phyloP scores from a whole-genome alignment of 2,888 invertebrate species.

The Trachelus tabidus region DNA sequence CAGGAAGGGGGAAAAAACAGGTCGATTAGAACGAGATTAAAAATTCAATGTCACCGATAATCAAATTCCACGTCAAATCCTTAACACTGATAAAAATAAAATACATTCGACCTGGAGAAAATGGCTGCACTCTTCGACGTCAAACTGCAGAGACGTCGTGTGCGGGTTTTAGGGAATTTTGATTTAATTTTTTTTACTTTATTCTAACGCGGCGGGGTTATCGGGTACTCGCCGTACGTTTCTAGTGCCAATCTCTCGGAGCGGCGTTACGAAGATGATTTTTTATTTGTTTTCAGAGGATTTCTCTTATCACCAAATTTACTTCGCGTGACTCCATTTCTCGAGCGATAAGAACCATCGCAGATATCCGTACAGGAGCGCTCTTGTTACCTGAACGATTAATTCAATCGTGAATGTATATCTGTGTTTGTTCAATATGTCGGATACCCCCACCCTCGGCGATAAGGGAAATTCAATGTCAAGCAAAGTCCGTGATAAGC shows the following conservation, averaged over 20 bases:
- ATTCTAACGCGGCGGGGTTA: too few species aligned
- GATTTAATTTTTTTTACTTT: too few species aligned
- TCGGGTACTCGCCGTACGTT: too few species aligned
- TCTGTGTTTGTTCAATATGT: not conserved
- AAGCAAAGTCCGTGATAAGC: slow-evolving; percentile 28
- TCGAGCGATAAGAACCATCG: not conserved
- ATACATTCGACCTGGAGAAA: not conserved
- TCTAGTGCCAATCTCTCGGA: not conserved
- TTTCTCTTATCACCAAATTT: not conserved
- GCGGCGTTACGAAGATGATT: not conserved
- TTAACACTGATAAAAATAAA: not conserved
- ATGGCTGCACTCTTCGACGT: not conserved
- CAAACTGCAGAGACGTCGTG: rapidly evolving
- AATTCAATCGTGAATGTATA: not conserved
- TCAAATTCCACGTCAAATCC: not conserved
- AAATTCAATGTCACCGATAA: slow-evolving; percentile 55
- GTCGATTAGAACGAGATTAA: not conserved
- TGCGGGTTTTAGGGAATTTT: too few species aligned
- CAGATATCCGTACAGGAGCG: not conserved
- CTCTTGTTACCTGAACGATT: not conserved
- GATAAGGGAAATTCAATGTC: slow-evolving; percentile 50
- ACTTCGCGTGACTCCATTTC: not conserved
- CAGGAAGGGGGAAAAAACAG: too few species aligned
- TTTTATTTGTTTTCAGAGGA: not conserved
- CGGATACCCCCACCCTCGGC: not conserved